Conservation (phyloP, 2,113 vertebrate genomes). For the Murina feae region DNA sequence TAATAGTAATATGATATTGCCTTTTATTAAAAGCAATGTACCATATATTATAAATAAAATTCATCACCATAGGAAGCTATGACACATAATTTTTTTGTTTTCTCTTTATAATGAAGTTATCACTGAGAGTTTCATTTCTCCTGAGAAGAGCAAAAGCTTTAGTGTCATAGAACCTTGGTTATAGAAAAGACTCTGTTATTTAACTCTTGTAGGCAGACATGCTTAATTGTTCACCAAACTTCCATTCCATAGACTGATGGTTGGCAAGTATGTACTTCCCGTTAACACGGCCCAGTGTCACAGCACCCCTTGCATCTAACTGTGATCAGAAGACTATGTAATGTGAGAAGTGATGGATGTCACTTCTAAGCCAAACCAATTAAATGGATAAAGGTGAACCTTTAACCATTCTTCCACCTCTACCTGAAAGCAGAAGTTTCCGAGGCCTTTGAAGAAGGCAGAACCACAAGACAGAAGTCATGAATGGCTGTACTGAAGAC, state of each 20-base stretch:
- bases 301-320: background rate
- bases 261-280: background rate
- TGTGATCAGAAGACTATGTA: too few relatives aligned
- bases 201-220: background rate
- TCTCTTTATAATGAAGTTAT: background rate
- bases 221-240: background rate
- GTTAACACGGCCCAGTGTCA: background rate
- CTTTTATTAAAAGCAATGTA: slow-evolving; percentile 2
- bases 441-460: background rate
- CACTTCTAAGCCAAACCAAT: background rate
- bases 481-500: background rate
- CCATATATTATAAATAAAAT: slow-evolving; percentile 1
- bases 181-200: background rate
- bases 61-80: background rate
- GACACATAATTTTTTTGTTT: background rate
- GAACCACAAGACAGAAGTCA: background rate
- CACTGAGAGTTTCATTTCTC: background rate
- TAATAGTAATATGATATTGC: background rate
- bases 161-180: background rate
- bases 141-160: background rate
- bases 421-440: background rate
- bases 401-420: background rate
- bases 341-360: background rate
- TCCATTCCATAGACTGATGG: background rate
- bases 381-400: background rate